Percentiles rank a stretch among this genome's conserved stretches.
These are phyloP conservation scores for Elephas maximus DNA, from an alignment of 2,113 vertebrate species.

Conservation along the genomic window DNA sequence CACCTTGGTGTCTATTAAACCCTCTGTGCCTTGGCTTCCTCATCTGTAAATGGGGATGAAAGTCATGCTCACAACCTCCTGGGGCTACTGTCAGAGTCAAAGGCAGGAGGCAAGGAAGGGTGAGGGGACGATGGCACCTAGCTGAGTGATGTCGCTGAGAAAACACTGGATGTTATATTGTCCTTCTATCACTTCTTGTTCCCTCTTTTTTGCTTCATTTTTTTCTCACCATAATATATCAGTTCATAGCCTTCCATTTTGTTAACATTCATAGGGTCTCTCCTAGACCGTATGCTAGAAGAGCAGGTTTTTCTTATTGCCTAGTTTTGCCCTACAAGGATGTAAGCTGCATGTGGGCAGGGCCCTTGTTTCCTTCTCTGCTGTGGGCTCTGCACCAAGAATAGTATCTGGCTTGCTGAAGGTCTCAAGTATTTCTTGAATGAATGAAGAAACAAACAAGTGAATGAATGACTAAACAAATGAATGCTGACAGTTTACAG, in stretches of 20 bases:
- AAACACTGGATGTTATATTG: fast-evolving
- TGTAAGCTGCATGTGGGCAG: background rate
- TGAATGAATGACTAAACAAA: background rate
- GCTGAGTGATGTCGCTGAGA: background rate
- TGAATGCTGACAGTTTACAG: fast-evolving
- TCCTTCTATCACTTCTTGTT: background rate
- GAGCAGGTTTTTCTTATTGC: background rate
- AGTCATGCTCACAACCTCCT: background rate
- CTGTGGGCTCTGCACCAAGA: fast-evolving
- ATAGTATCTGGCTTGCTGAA: background rate
- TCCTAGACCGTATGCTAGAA: background rate
- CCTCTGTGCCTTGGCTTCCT: background rate
- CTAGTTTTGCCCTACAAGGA: background rate
- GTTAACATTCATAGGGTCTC: background rate
- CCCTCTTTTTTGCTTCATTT: background rate
- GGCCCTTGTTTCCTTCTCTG: background rate
- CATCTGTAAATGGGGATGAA: background rate
- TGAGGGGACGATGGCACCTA: background rate
- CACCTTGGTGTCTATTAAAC: background rate
- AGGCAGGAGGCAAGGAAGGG: background rate
- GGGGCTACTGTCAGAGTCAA: background rate
- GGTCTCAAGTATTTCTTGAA: background rate
- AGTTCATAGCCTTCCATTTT: background rate
- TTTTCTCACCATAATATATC: background rate
- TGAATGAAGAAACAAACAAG: background rate